Evolutionary conservation across 1,140 invertebrate genomes (phyloP).

Genomic region (Chelonus insularis): DNA sequence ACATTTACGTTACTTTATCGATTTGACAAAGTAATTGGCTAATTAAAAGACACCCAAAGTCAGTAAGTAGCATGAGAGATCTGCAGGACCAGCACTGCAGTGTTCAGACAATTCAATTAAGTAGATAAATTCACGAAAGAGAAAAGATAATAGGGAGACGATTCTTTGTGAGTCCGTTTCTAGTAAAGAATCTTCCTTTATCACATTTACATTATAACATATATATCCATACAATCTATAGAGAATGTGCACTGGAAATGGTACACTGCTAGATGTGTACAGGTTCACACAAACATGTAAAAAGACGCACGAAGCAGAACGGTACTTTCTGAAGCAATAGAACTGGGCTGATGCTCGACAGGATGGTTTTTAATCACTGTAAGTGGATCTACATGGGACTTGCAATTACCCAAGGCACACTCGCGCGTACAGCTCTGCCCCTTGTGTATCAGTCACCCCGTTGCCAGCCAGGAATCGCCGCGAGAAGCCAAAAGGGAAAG

Average conservation of each 20-base stretch:
- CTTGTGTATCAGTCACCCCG: constrained; percentile 47
- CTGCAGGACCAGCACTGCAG: background rate
- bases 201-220: no score
- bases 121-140: constrained; percentile 22
- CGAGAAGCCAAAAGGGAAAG: constrained; percentile 9
- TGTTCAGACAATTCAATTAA: constrained; percentile 26
- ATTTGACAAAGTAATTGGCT: constrained; percentile 26
- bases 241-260: no score
- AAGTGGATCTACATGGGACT: constrained; percentile 60
- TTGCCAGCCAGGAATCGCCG: constrained; percentile 22
- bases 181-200: background rate
- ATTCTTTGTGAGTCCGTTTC: background rate
- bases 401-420: constrained; percentile 56
- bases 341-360: constrained; percentile 47
- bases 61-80: constrained; percentile 10
- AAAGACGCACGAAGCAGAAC: constrained; percentile 1
- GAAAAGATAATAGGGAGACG: background rate
- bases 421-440: constrained; percentile 35
- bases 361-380: constrained; percentile 62
- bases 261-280: no score
- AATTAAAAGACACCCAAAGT: constrained; percentile 22
- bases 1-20: constrained; percentile 4
- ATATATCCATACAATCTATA: no score
- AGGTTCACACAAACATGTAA: constrained; percentile 7
- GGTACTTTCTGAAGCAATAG: constrained; percentile 2